A percentile compares a stretch with the other conserved stretches of the same genome.
phyloP scores from a whole-genome alignment of 2,888 invertebrate species.

The Periphyllus acericola region DNA sequence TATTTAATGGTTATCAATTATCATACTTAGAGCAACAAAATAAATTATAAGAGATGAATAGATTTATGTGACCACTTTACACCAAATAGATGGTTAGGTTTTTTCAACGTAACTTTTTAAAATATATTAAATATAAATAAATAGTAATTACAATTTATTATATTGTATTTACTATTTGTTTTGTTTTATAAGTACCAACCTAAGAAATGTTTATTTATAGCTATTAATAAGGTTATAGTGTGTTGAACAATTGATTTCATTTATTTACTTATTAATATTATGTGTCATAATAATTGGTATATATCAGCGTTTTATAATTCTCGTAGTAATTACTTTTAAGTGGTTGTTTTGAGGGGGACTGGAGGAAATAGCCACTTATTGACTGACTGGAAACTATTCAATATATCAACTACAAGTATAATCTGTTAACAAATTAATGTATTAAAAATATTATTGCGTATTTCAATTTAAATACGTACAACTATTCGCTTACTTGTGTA shows the following conservation, averaged over 20 bases:
- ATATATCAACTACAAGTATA: background rate
- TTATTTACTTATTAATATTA: background rate
- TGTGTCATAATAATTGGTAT: background rate
- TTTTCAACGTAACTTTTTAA: too few species aligned
- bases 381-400: constrained; percentile 10
- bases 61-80: background rate
- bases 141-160: background rate
- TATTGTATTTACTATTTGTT: background rate
- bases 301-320: background rate
- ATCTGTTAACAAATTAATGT: constrained; percentile 6
- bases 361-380: constrained; percentile 30
- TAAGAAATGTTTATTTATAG: background rate
- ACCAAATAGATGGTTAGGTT: background rate
- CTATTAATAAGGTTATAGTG: background rate
- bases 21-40: background rate
- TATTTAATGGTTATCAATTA: background rate
- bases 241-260: background rate
- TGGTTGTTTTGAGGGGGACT: background rate
- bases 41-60: background rate
- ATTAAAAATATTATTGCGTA: constrained; percentile 6
- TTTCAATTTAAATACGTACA: background rate
- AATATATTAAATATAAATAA: background rate
- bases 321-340: background rate
- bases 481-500: background rate
- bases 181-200: background rate